Conservation (phyloP, 2,797 vertebrate genomes). For the Lacerta viridis region DNA sequence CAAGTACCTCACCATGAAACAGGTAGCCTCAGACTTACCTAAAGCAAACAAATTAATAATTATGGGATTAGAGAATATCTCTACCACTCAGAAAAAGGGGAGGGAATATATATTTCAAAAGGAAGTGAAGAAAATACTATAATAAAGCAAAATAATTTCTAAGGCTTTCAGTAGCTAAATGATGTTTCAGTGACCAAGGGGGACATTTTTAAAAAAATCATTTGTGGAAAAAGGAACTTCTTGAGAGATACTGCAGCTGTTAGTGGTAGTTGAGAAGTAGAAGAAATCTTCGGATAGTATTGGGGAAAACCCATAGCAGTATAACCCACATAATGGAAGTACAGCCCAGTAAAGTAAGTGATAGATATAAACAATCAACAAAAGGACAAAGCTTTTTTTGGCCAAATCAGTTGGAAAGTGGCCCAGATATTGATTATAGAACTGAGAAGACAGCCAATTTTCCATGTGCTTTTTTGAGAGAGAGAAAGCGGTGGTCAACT, state of each 20-base stretch:
- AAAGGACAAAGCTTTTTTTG: neutral
- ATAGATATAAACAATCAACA: neutral
- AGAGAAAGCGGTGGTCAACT: neutral
- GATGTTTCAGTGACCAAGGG: neutral
- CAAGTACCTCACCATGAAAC: too few relatives aligned
- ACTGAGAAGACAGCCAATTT: slow-evolving; percentile 23
- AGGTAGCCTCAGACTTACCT: too few relatives aligned
- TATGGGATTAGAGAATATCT: neutral
- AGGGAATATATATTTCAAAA: neutral
- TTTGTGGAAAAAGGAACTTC: neutral
- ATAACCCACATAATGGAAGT: neutral
- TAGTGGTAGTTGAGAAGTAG: neutral
- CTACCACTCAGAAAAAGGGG: neutral
- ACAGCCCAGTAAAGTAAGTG: slow-evolving; percentile 8
- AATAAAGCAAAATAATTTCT: neutral
- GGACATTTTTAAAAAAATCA: slow-evolving; percentile 2
- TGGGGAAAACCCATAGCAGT: neutral
- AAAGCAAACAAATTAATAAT: too few relatives aligned
- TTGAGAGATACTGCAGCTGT: neutral
- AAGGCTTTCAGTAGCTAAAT: neutral
- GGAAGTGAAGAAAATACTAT: neutral
- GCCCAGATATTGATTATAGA: slow-evolving; percentile 13
- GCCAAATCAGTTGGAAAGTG: slow-evolving; percentile 37
- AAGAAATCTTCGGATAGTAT: neutral
- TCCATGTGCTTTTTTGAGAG: slow-evolving; percentile 9